A percentile compares a stretch with the other conserved stretches of the same genome.
Evolutionary conservation across 1,140 invertebrate genomes (phyloP).

Genomic region (Leptoteleia sp.): DNA sequence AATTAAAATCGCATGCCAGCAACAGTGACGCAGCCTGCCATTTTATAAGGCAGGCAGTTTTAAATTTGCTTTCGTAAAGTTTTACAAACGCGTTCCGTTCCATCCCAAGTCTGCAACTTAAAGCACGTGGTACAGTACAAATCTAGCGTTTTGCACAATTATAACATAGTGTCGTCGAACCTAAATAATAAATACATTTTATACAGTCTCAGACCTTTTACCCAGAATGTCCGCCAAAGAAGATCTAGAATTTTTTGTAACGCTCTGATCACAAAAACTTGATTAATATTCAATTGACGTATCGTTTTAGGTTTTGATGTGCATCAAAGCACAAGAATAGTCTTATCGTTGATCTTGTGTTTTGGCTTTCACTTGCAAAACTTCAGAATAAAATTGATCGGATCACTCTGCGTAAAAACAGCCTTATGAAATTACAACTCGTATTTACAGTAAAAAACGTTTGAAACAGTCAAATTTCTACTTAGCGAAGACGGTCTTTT

Average conservation of each 20-base stretch:
- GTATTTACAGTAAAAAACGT: slow-evolving; percentile 81
- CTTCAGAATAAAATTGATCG: slow-evolving; percentile 42
- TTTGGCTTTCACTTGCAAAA: slow-evolving; percentile 7
- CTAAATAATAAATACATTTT: slow-evolving; percentile 82
- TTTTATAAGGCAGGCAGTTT: slow-evolving; percentile 25
- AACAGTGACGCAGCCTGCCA: too few species aligned
- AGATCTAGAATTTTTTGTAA: too few species aligned
- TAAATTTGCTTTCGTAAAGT: background rate
- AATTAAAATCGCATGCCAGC: too few species aligned
- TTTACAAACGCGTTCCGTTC: slow-evolving; percentile 74
- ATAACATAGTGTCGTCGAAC: slow-evolving; percentile 79
- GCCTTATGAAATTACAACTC: slow-evolving; percentile 77
- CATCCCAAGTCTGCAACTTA: slow-evolving; percentile 77
- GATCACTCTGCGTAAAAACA: slow-evolving; percentile 78
- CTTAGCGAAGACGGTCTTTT: slow-evolving; percentile 66
- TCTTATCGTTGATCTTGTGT: slow-evolving; percentile 8
- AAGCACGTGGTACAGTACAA: slow-evolving; percentile 70
- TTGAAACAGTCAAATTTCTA: slow-evolving; percentile 79
- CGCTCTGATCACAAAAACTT: too few species aligned
- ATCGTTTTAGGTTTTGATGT: too few species aligned
- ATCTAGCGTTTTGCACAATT: slow-evolving; percentile 72
- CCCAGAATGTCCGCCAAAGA: slow-evolving; percentile 74
- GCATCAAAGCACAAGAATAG: too few species aligned
- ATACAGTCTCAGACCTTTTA: slow-evolving; percentile 79
- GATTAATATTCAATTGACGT: slow-evolving; percentile 11